Conservation (phyloP, 2,888 invertebrate species). For the Phortica okadai region DNA sequence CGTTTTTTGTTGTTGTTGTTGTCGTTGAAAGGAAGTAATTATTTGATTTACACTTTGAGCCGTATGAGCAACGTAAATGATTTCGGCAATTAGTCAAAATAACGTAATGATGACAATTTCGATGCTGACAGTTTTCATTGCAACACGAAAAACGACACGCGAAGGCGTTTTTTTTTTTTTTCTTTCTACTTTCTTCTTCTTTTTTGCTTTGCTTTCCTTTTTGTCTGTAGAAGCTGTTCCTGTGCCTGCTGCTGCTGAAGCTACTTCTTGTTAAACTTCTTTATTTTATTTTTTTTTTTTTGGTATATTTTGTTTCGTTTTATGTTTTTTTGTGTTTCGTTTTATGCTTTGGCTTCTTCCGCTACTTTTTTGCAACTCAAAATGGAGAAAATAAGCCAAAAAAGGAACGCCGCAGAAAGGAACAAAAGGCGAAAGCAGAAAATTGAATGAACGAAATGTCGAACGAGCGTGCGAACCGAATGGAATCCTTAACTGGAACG, state of each 20-base stretch:
- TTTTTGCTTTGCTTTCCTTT: no score
- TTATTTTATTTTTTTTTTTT: background rate
- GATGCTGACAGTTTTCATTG: background rate
- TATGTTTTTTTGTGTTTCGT: background rate
- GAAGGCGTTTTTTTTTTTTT: background rate
- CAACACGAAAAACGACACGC: background rate
- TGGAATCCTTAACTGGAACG: slow-evolving; percentile 19
- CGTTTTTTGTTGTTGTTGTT: background rate
- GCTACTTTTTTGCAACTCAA: background rate
- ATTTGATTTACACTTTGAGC: slow-evolving; percentile 7
- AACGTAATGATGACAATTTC: background rate
- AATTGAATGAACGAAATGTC: slow-evolving; percentile 18
- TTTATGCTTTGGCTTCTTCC: background rate
- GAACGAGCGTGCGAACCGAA: background rate
- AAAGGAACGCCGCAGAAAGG: slow-evolving; percentile 18
- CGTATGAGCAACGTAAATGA: background rate
- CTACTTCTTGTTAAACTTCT: no score
- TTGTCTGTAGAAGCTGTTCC: background rate
- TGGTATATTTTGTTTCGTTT: background rate
- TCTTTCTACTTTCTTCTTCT: no score
- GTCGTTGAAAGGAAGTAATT: background rate
- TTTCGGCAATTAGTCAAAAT: background rate
- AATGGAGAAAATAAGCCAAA: background rate
- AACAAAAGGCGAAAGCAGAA: slow-evolving; percentile 15
- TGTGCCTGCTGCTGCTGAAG: background rate